Evolutionary conservation across 2,113 vertebrate species (phyloP).

Genomic region (Poicephalus meyeri): DNA sequence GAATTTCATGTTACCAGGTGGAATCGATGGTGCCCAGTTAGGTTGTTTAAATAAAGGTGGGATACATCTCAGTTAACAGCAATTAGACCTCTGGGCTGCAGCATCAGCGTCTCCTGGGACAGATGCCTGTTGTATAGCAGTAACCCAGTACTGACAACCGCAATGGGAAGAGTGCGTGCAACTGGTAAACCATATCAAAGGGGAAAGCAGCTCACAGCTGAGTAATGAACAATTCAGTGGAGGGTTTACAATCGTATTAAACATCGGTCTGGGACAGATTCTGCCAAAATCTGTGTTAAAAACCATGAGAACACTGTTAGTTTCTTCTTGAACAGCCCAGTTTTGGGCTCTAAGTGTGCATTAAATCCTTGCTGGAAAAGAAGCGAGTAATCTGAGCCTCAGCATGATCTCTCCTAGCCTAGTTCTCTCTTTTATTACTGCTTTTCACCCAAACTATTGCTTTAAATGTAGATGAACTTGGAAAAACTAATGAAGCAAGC

Average conservation of each 20-base stretch:
- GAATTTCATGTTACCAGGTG: fast-evolving
- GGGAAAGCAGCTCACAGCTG: background rate
- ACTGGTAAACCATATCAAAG: background rate
- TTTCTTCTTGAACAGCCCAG: background rate
- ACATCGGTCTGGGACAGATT: background rate
- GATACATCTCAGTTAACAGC: background rate
- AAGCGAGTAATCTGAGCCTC: background rate
- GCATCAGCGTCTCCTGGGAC: fast-evolving
- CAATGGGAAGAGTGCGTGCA: background rate
- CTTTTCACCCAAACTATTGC: background rate
- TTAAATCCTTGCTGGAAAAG: constrained; percentile 11
- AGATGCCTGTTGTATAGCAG: background rate
- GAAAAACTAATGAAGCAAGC: background rate
- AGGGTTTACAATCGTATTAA: background rate
- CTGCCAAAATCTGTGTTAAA: background rate
- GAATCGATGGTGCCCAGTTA: background rate
- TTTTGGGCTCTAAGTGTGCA: background rate
- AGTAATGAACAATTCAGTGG: background rate
- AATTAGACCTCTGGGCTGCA: background rate
- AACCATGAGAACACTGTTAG: background rate
- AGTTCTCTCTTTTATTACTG: background rate
- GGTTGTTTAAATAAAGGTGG: background rate
- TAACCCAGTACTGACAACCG: background rate
- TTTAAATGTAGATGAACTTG: background rate
- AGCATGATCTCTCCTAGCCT: background rate